phyloP scores from a whole-genome alignment of 2,888 invertebrate species.

The Clanis bilineata region DNA sequence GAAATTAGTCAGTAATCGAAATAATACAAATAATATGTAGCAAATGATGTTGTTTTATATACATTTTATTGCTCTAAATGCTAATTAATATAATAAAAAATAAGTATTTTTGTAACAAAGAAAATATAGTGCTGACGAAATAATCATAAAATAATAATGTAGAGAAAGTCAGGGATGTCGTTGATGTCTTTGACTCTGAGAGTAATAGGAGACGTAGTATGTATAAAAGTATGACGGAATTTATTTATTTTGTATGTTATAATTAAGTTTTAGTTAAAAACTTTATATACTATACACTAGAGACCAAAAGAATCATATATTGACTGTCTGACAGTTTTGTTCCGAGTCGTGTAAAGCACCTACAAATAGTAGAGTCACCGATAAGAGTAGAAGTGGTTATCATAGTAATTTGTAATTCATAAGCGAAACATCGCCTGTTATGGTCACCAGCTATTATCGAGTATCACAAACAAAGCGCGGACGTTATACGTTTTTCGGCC shows the following conservation, averaged over 20 bases:
- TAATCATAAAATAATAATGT: background rate
- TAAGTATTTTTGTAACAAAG: background rate
- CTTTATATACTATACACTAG: background rate
- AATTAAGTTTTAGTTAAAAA: background rate
- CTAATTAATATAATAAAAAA: background rate
- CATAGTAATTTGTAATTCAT: slow-evolving; percentile 48
- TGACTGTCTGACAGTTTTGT: background rate
- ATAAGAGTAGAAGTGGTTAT: background rate
- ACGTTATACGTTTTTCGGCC: slow-evolving; percentile 74
- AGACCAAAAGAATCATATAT: background rate
- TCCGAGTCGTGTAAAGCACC: background rate
- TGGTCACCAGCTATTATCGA: slow-evolving; percentile 45
- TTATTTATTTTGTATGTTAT: background rate
- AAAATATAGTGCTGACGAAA: background rate
- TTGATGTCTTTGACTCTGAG: slow-evolving; percentile 49
- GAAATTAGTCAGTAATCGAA: too few relatives aligned
- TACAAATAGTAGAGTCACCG: background rate
- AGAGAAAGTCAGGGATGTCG: slow-evolving; percentile 32
- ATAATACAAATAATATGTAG: too few relatives aligned
- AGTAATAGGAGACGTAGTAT: background rate
- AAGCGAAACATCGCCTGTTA: slow-evolving; percentile 43
- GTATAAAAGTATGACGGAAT: background rate
- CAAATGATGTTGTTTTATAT: too few relatives aligned
- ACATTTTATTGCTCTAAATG: background rate
- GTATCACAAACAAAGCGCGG: slow-evolving; percentile 67